These are phyloP conservation scores for Aplidium turbinatum DNA, from an alignment of 23 tunicate species.

Conservation along the genomic window DNA sequence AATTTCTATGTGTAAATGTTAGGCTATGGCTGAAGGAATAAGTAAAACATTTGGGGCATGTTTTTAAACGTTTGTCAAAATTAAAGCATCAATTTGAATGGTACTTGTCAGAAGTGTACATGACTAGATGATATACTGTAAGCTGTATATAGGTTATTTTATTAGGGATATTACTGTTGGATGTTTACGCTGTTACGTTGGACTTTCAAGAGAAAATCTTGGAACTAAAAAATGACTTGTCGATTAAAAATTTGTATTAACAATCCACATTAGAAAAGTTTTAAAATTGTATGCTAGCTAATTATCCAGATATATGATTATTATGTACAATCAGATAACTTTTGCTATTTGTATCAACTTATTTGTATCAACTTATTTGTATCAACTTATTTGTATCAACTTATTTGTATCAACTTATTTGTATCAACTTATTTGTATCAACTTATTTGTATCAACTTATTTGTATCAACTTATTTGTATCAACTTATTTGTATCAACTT, in stretches of 20 bases:
- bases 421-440: too few relatives aligned
- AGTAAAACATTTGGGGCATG: slow-evolving; percentile 5
- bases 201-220: slow-evolving; percentile 14
- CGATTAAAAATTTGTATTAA: background rate
- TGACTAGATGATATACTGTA: background rate
- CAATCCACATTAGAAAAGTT: slow-evolving; percentile 29
- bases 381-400: too few relatives aligned
- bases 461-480: too few relatives aligned
- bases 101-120: slow-evolving; percentile 1
- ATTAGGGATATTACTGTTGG: background rate
- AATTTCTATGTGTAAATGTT: background rate
- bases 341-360: slow-evolving; percentile 21
- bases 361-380: too few relatives aligned
- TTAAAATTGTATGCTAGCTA: slow-evolving; percentile 3
- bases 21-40: background rate
- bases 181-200: slow-evolving; percentile 4
- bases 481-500: too few relatives aligned
- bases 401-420: too few relatives aligned
- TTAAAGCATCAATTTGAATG: background rate
- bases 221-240: slow-evolving; percentile 19
- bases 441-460: too few relatives aligned
- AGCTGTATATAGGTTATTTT: background rate
- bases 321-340: slow-evolving; percentile 21
- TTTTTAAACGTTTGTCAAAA: background rate
- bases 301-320: slow-evolving; percentile 18